Percentiles rank a stretch among this genome's conserved stretches.
These are phyloP conservation scores for Cryptotermes secundus DNA, from an alignment of 1,140 invertebrate species.

Conservation along the genomic window DNA sequence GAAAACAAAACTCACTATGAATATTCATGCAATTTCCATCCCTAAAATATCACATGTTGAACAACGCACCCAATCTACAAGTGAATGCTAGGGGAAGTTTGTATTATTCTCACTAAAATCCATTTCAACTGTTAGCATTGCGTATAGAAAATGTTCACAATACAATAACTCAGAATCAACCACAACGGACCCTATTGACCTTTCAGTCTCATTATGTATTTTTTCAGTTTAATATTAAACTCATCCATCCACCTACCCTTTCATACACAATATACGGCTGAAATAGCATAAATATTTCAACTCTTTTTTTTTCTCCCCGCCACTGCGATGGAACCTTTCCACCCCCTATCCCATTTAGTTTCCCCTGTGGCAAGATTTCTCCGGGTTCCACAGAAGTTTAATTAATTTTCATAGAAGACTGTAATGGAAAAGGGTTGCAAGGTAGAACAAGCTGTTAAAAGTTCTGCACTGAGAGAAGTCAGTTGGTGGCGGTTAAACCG, in stretches of 20 bases:
- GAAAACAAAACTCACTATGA: neutral
- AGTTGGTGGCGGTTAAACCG: neutral
- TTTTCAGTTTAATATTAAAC: slow-evolving; percentile 1
- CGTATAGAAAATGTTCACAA: neutral
- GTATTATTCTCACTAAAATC: neutral
- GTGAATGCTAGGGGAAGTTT: neutral
- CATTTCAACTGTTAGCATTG: neutral
- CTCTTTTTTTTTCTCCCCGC: too few species aligned
- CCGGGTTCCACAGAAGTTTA: neutral
- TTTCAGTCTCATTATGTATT: neutral
- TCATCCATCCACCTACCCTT: neutral
- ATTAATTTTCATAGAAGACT: slow-evolving; percentile 8
- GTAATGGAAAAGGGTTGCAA: neutral
- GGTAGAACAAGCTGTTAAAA: slow-evolving; percentile 9
- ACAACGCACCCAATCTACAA: neutral
- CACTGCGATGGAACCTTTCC: neutral
- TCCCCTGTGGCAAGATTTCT: slow-evolving; percentile 10
- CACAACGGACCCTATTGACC: neutral
- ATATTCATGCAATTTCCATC: slow-evolving; percentile 3
- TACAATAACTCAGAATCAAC: neutral
- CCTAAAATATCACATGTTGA: neutral
- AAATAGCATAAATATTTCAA: slow-evolving; percentile 12
- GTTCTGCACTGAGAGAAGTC: neutral
- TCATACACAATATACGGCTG: neutral
- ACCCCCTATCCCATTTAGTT: neutral